Evolutionary conservation across 2,113 vertebrate genomes (phyloP).

Genomic region (Limanda limanda): DNA sequence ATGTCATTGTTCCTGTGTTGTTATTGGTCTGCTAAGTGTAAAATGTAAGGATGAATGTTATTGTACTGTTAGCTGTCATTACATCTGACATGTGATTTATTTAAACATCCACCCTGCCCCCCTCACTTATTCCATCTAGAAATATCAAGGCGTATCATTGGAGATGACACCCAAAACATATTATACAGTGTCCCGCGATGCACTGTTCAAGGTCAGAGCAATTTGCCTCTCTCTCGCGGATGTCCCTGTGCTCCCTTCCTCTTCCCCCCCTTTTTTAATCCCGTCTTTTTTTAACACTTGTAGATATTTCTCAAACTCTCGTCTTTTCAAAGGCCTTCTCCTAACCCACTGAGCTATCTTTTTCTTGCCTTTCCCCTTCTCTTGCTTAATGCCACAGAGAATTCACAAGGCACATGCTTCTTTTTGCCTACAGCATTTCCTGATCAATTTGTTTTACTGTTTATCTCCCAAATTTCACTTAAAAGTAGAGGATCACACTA

Average conservation of each 20-base stretch:
- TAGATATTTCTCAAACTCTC: slow-evolving; percentile 49
- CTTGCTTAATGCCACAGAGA: slow-evolving; percentile 55
- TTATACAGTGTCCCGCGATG: slow-evolving; percentile 87
- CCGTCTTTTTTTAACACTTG: slow-evolving; percentile 51
- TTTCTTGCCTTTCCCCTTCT: slow-evolving; percentile 19
- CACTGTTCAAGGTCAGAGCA: slow-evolving; percentile 87
- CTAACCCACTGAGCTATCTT: slow-evolving; percentile 66
- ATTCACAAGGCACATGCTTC: slow-evolving; percentile 55
- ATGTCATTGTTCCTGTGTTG: slow-evolving; percentile 49
- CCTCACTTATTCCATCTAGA: slow-evolving; percentile 85
- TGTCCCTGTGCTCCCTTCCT: slow-evolving; percentile 65
- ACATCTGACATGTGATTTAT: slow-evolving; percentile 75
- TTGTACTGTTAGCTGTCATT: slow-evolving; percentile 71
- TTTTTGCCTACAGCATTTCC: slow-evolving; percentile 56
- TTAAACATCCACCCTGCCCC: slow-evolving; percentile 79
- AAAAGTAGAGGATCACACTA: slow-evolving; percentile 31
- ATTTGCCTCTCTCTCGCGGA: slow-evolving; percentile 79
- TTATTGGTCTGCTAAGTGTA: slow-evolving; percentile 61
- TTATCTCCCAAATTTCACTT: not conserved
- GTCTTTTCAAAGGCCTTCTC: slow-evolving; percentile 54
- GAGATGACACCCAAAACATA: slow-evolving; percentile 88
- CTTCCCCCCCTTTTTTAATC: slow-evolving; percentile 28
- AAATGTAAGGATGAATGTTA: slow-evolving; percentile 63
- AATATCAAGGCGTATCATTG: slow-evolving; percentile 87
- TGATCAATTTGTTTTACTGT: slow-evolving; percentile 60